Evolutionary conservation across 2,888 invertebrate species (phyloP), one percentile per base, ranked within the genome.

Genomic region (Serrognathus titanus): DNA sequence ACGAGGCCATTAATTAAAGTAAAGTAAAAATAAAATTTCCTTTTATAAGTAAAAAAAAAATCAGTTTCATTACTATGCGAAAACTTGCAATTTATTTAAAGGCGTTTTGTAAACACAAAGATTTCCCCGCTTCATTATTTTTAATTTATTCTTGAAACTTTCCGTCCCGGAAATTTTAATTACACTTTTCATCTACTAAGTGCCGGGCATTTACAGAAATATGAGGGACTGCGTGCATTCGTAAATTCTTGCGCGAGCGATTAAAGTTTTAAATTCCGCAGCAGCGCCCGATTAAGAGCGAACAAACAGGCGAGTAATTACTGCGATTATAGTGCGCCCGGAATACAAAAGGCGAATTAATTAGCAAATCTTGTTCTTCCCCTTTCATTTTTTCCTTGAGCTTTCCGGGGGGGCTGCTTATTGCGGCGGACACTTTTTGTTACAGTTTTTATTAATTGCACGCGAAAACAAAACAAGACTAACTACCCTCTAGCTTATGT

Each of bases 391-490:
- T 31, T 31, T 31, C 24, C 24, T 5, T 5, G 24, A 31, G 24
- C 24, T 6, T 31, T 31, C 24, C 24, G 24, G 24, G 24, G 4
- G 24, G 24, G 24, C 6, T 6, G 24, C 24, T 31, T 31, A 31
- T 7, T 31, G 24, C 24, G 24, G 6, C 24, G 7, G 24, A 31
- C 24, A 31, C 24, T 31, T 31, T 31, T 31, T 31, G 24, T 60
- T 65, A 52, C 57, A 57, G 60, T 48, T 66, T 63, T 64, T 64
- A 66, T 66, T 65, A 66, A 66, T 66, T 65, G 63, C 61, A 53
- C 63, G 63, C 66, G 61, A 65, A 64, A 66, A 64, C 58, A 64
- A 64, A 66, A 65, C 57, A 59, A 64, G 62, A 61, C 63, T 31
- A 7, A 31, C 24, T 61, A 64, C 66, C 65, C 66, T 66, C 65